Evolutionary conservation across 2,888 invertebrate genomes (phyloP).

Genomic region (Luperina testacea): DNA sequence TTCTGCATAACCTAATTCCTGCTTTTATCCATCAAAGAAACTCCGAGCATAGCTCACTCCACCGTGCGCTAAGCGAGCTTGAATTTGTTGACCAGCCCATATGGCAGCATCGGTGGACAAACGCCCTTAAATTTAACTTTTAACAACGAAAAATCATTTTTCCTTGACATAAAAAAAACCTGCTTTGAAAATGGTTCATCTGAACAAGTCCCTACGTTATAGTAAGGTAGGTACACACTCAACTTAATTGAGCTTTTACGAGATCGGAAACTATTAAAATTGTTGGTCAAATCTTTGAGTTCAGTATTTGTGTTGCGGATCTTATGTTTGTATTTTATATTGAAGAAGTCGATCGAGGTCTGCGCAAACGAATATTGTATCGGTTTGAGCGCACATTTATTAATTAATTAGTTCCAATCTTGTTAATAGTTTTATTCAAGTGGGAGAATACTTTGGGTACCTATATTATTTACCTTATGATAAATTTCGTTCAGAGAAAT

Average conservation of each 20-base stretch:
- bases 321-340: conserved; percentile 31
- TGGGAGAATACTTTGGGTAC: background rate
- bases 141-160: background rate
- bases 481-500: background rate
- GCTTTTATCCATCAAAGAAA: no score
- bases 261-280: conserved; percentile 47
- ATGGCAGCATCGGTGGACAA: background rate
- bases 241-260: conserved; percentile 53
- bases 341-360: background rate
- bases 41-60: no score
- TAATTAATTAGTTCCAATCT: background rate
- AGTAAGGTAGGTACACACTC: conserved; percentile 57
- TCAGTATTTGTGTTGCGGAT: conserved; percentile 30
- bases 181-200: background rate
- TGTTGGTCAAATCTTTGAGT: conserved; percentile 49
- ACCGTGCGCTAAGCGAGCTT: background rate
- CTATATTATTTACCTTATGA: background rate
- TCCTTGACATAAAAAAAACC: background rate
- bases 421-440: background rate
- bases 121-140: background rate
- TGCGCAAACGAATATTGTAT: background rate
- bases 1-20: no score
- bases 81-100: background rate
- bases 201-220: conserved; percentile 4
- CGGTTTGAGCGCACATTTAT: background rate